A percentile compares a stretch with the other conserved stretches of the same genome.
Conservation (phyloP, 2,113 vertebrate genomes). For the Pterocles burchelli region DNA sequence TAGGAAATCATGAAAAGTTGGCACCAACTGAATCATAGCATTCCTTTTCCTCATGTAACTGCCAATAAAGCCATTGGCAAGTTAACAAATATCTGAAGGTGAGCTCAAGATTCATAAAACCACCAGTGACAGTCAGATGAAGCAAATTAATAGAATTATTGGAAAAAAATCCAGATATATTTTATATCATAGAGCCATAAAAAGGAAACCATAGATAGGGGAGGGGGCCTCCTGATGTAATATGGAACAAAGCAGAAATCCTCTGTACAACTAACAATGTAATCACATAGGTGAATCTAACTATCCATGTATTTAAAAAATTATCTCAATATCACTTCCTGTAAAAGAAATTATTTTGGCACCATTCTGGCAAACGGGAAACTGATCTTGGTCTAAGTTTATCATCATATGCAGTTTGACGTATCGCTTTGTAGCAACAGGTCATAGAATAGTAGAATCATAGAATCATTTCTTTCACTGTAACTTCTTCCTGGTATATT, state of each 20-base stretch:
- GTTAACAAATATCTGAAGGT: constrained; percentile 22
- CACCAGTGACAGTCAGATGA: not conserved
- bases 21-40: not conserved
- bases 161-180: not conserved
- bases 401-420: not conserved
- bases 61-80: not conserved
- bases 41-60: not conserved
- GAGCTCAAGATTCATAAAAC: not conserved
- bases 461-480: not conserved
- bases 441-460: too few species aligned
- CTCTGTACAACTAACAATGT: not conserved
- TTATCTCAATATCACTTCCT: not conserved
- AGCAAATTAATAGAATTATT: not conserved
- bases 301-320: not conserved
- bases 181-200: not conserved
- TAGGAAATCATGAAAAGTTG: constrained; percentile 8
- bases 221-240: accelerated
- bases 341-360: not conserved
- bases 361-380: not conserved
- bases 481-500: not conserved
- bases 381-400: not conserved
- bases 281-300: not conserved
- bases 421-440: not conserved
- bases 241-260: not conserved
- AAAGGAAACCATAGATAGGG: not conserved